These are phyloP conservation scores for Elgaria multicarinata DNA, from an alignment of 2,113 vertebrate genomes.

Conservation along the genomic window DNA sequence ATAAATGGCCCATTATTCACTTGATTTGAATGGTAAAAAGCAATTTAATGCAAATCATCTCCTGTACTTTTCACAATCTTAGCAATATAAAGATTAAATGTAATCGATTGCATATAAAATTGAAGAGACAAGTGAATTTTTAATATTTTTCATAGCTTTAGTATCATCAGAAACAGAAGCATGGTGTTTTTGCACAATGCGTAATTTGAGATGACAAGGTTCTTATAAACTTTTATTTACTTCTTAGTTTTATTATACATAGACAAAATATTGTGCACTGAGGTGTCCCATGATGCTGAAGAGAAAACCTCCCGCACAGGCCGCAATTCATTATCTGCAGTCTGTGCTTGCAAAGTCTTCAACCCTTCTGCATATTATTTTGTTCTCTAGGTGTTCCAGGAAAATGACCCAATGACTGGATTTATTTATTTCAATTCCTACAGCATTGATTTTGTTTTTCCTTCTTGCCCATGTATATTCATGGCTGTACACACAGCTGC, in stretches of 20 bases:
- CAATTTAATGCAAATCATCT: slow-evolving; percentile 6
- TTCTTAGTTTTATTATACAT: background rate
- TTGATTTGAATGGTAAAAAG: background rate
- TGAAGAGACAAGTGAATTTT: slow-evolving; percentile 20
- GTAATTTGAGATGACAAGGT: background rate
- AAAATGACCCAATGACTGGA: background rate
- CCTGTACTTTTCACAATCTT: background rate
- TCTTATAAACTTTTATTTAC: slow-evolving; percentile 12
- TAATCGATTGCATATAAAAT: slow-evolving; percentile 10
- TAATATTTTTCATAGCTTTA: slow-evolving; percentile 6
- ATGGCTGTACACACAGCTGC: background rate
- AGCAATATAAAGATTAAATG: slow-evolving; percentile 14
- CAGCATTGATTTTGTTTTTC: background rate
- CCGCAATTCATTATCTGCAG: background rate
- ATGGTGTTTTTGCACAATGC: background rate
- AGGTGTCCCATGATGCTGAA: background rate
- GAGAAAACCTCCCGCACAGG: background rate
- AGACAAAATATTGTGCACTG: background rate
- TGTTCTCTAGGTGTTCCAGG: background rate
- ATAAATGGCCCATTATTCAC: slow-evolving; percentile 16
- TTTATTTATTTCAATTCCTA: background rate
- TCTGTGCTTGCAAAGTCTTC: background rate
- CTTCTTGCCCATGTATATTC: background rate
- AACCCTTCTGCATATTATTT: background rate
- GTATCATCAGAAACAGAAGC: slow-evolving; percentile 5